Base-by-base conservation (phyloP, 1,140 invertebrate genomes). In the Orchesella cincta region DNA sequence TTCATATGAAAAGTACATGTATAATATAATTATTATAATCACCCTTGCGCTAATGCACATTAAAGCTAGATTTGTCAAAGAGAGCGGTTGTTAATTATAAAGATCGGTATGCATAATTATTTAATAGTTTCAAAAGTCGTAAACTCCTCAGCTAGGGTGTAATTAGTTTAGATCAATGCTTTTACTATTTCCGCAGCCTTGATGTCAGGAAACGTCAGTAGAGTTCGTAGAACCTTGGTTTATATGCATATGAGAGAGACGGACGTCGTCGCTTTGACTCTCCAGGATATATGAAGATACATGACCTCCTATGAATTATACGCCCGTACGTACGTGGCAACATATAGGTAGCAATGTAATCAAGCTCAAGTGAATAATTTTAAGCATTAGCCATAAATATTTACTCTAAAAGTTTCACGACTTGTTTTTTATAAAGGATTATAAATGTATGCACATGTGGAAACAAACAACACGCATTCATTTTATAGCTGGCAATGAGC, bases 91-190 rank as follows among this genome's bases (percentile, higher is more conserved):
- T 46, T 46, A 46, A 46, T 46, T 46, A 12, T 46, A 46, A 20
- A 8, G 20, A 46, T 46, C 39, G 8, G 8, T 46, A 12, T 46
- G 39, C 39, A 20, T 46, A 46, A 46, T 46, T 46, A 46, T 46
- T 46, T 46, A 46, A 8, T 8, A 46, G 39, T 46, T 46, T 46
- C 39, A 20, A 20, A 12, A 20, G 39, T 12, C 8, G 8, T 46
- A 20, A 46, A 20, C 39, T 46, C 20, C 8, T 46, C 20, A 20
- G 39, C 8, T 12, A 20, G 20, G 39, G 26, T 67, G n/a, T 67
- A 67, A 67, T 67, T 29, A 67, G 62, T 33, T 67, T 67, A 67
- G 33, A 67, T 67, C 62, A 67, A 67, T 67, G 62, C 31, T 67
- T 18, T 23, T 14, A 67, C 23, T 67, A 67, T 33, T 67, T 31